Base-by-base conservation (phyloP, 2,797 vertebrate genomes). In the Clarias laeviceps region DNA sequence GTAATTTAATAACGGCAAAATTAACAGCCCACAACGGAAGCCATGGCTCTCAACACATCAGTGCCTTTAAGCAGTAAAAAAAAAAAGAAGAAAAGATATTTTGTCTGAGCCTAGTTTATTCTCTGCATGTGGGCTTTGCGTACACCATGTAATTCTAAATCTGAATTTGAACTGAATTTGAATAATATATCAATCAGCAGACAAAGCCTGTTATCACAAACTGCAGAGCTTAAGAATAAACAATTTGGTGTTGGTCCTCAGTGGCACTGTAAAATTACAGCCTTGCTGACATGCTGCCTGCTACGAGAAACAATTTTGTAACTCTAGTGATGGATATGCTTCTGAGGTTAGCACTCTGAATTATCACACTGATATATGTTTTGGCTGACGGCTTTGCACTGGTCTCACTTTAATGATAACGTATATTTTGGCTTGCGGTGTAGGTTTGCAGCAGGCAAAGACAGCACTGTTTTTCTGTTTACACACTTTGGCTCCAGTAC, bases 171-270 rank as follows among this genome's bases (percentile, higher is more conserved):
- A 91, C 70, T 88, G 84, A 93, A 92, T 91, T 89, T 90, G 40
- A 93, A 92, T 87, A 84, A 89, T 85, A 89, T 89, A 89, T 90
- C 89, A 90, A 92, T 92, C 87, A 91, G 90, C 91, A 89, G 85
- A 91, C 84, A 90, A 91, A 90, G 88, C 88, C 54, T 82, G 89
- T 91, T 92, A 92, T 93, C 91, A 92, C 89, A 92, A 92, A 93
- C 66, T 91, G 88, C 89, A 91, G 91, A 93, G 88, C 90, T 81
- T 87, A 88, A 70, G 85, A 90, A 92, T 87, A 90, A 86, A 92
- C 74, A n/a, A 84, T 68, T 69, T 68, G 40, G 22, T 45, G 45
- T 77, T 74, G 22, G 84, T 84, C 84, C 66, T 80, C 64, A 80
- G 45, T 74, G 82, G 76, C 29, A 83, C 87, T 86, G 86, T 85